Percentiles rank a stretch among this genome's conserved stretches.
phyloP scores from a whole-genome alignment of 1,140 invertebrate genomes.

The Ridgeia piscesae region DNA sequence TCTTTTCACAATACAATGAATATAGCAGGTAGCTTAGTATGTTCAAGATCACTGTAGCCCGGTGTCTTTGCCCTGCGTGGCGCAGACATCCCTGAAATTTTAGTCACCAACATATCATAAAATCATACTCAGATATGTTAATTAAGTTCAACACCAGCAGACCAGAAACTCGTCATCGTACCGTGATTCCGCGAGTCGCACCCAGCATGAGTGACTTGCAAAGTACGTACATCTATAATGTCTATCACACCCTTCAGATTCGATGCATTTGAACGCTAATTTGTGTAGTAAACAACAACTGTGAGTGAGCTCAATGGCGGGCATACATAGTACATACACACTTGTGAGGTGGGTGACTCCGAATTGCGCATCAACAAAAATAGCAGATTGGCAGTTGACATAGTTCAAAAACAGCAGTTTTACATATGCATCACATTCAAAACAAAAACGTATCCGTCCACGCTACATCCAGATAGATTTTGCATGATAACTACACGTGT shows the following conservation, averaged over 20 bases:
- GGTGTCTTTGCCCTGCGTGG: background rate
- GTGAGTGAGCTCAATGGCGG: background rate
- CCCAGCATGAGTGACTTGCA: background rate
- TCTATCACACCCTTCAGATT: background rate
- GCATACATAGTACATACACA: background rate
- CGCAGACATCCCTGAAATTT: constrained; percentile 4
- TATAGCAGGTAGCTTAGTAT: background rate
- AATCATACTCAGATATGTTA: background rate
- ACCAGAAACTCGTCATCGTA: background rate
- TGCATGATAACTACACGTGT: background rate
- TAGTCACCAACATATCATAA: background rate
- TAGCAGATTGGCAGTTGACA: background rate
- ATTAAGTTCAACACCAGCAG: background rate
- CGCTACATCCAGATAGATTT: background rate
- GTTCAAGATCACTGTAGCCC: background rate
- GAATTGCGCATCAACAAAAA: background rate
- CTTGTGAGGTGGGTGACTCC: background rate
- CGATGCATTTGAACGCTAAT: background rate
- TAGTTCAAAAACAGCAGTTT: background rate
- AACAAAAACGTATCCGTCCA: background rate
- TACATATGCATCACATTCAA: background rate
- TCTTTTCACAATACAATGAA: background rate
- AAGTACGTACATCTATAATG: background rate
- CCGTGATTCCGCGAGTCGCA: background rate
- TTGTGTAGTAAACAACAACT: background rate